Evolutionary conservation across 2,113 vertebrate genomes (phyloP), one percentile per base, ranked within the genome.

Genomic region (Saimiri boliviensis): DNA sequence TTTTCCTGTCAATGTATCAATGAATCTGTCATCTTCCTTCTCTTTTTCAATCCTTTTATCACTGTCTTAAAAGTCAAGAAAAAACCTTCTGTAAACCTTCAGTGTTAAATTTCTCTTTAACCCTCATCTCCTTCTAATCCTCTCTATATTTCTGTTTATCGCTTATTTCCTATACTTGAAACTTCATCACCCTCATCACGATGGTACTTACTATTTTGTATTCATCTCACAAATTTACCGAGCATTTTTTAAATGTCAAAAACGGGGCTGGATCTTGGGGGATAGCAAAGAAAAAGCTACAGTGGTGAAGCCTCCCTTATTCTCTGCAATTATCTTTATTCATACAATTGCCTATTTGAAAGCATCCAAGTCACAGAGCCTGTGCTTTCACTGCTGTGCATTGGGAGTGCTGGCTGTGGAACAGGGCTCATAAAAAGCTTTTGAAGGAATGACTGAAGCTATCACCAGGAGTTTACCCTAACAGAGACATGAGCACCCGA

Each of bases 241-340:
- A 19, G 3, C 1, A 2, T 11, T 45, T n/a, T 10, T 8, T 32
- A 35, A 35, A 30, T 16, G 19, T 60, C 54, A 82, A 60, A 70
- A 54, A 30, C 45, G 6, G 47, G 79, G 17, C 0, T 91, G 77
- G 82, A n/a, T 20, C 42, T 37, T 52, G 32, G 30, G 2, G 47
- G 30, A 16, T 0, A 89, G 76, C 21, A 76, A 63, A 63, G 20
- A 7, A n/a, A 42, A 16, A 35, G 4, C 27, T 21, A 16, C 5
- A 45, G 90, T 17, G 2, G 0, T 14, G 0, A 20, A 3, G 0
- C 0, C 0, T 14, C 54, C 7, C 0, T 2, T 49, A 23, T 63
- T 63, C 60, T 63, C 60, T 30, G 27, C 60, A 63, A 63, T 32
- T 63, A 32, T 63, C 60, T 63, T 71, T 80, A 20, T 73, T 54